Evolutionary conservation across 2,113 vertebrate species (phyloP).

Genomic region (Zeus faber): DNA sequence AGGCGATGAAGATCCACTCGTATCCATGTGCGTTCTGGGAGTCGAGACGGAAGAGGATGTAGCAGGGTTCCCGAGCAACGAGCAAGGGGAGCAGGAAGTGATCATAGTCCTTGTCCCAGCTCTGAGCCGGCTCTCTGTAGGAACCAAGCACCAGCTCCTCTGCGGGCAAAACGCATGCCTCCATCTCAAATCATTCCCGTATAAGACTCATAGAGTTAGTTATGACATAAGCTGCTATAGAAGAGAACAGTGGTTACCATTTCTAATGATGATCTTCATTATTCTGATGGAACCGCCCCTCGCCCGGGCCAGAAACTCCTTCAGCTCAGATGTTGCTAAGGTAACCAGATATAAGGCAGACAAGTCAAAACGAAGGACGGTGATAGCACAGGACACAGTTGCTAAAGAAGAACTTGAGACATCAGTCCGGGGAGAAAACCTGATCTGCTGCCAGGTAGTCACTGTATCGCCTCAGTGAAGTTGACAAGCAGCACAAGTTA

Average conservation of each 20-base stretch:
- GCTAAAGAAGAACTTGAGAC: slow-evolving; percentile 57
- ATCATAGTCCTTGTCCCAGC: slow-evolving; percentile 94
- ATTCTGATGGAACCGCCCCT: slow-evolving; percentile 86
- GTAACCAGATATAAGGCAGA: slow-evolving; percentile 84
- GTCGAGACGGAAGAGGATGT: slow-evolving; percentile 94
- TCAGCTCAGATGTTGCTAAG: slow-evolving; percentile 91
- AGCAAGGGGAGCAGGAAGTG: slow-evolving; percentile 86
- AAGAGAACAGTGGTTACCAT: slow-evolving; percentile 79
- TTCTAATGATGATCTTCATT: slow-evolving; percentile 93
- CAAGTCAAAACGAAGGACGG: slow-evolving; percentile 46
- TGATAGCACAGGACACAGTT: slow-evolving; percentile 41
- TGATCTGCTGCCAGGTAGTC: slow-evolving; percentile 74
- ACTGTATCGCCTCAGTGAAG: slow-evolving; percentile 52
- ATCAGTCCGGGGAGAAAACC: slow-evolving; percentile 65
- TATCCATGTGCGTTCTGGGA: slow-evolving; percentile 92
- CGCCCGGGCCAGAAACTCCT: slow-evolving; percentile 90
- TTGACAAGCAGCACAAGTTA: not conserved
- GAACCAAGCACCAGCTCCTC: slow-evolving; percentile 94
- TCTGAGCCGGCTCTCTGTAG: slow-evolving; percentile 80
- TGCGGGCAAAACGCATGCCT: slow-evolving; percentile 57
- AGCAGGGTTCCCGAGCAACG: slow-evolving; percentile 87
- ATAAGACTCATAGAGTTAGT: not conserved
- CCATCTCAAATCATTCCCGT: not conserved
- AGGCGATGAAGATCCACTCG: slow-evolving; percentile 96
- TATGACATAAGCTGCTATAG: not conserved